Evolutionary conservation across 2,888 invertebrate species (phyloP), one percentile per base, ranked within the genome.

Genomic region (Dendrolimus houi): DNA sequence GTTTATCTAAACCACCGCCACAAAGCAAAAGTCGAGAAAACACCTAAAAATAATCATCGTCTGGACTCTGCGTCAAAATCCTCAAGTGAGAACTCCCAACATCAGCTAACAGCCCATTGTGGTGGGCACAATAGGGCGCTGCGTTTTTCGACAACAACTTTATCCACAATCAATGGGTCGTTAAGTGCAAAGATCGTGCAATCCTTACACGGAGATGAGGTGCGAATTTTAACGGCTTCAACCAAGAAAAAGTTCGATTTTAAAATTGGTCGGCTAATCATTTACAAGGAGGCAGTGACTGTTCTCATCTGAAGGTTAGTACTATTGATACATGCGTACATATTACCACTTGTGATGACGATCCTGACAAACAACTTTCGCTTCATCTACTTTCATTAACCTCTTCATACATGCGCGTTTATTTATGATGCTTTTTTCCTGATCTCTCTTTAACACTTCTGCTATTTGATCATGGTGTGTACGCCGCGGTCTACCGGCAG

Each of bases 161-260:
- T 83, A 87, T 87, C 81, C 73, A 71, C 9, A 75, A 74, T 83
- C 79, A 87, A 87, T 87, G 71, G 85, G 78, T 85, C 86, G 82
- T 87, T 85, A 83, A 75, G 70, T 60, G 47, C 47, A 12, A 47
- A 47, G 47, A 47, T 47, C 47, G 47, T 47, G 9, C 47, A 47
- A 47, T 47, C 47, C 12, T 47, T 64, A 64, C 61, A 63, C 66
- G 58, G 65, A 67, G 73, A 70, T 67, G 68, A 79, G 77, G 82
- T 81, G 82, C 72, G 77, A 81, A 77, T 75, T 73, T 74, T 71
- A 75, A 75, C 69, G 67, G 70, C 42, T 55, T 53, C 13, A 41
- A 40, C 41, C 10, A 55, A 53, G 52, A 55, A 42, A 47, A 47
- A 47, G 8, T 47, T 47, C 10, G 3, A 56, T 54, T 54, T 56